phyloP scores from a whole-genome alignment of 1,140 invertebrate genomes.

The Anagrus nilaparvatae region DNA sequence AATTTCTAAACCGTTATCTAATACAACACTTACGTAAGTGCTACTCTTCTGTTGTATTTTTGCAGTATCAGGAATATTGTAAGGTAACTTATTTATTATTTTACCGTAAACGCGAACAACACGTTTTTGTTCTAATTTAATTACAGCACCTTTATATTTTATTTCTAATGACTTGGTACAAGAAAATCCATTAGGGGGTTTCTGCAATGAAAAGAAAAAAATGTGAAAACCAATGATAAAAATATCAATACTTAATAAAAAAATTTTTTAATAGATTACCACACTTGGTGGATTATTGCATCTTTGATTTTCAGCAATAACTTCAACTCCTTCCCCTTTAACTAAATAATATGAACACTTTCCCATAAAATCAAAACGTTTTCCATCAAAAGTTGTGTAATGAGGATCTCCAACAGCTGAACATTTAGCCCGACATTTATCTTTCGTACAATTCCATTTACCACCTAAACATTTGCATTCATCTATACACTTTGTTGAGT shows the following conservation, averaged over 20 bases:
- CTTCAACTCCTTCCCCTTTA: slow-evolving; percentile 52
- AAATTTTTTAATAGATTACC: slow-evolving; percentile 1
- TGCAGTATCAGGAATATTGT: slow-evolving; percentile 42
- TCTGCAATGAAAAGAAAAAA: slow-evolving; percentile 45
- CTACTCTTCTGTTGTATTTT: slow-evolving; percentile 66
- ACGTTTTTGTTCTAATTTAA: slow-evolving; percentile 64
- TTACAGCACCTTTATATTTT: slow-evolving; percentile 33
- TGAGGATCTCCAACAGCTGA: slow-evolving; percentile 79
- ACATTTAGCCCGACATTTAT: slow-evolving; percentile 63
- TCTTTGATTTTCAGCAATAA: slow-evolving; percentile 73
- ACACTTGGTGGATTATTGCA: slow-evolving; percentile 37
- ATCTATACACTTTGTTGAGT: slow-evolving; percentile 77
- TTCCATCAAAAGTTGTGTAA: slow-evolving; percentile 82
- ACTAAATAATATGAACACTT: slow-evolving; percentile 77
- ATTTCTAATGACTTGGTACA: slow-evolving; percentile 75
- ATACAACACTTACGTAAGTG: slow-evolving; percentile 58
- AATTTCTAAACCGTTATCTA: slow-evolving; percentile 65
- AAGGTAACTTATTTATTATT: slow-evolving; percentile 59
- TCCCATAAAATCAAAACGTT: slow-evolving; percentile 78
- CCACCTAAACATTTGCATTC: slow-evolving; percentile 64
- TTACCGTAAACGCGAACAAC: slow-evolving; percentile 58
- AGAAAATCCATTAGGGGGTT: slow-evolving; percentile 53
- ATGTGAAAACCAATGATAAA: slow-evolving; percentile 2
- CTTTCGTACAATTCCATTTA: slow-evolving; percentile 68
- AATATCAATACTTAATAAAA: too few species aligned